A percentile compares a stretch with the other conserved stretches of the same genome.
Evolutionary conservation across 2,888 invertebrate species (phyloP).

Genomic region (Lordiphosa andalusiaca): DNA sequence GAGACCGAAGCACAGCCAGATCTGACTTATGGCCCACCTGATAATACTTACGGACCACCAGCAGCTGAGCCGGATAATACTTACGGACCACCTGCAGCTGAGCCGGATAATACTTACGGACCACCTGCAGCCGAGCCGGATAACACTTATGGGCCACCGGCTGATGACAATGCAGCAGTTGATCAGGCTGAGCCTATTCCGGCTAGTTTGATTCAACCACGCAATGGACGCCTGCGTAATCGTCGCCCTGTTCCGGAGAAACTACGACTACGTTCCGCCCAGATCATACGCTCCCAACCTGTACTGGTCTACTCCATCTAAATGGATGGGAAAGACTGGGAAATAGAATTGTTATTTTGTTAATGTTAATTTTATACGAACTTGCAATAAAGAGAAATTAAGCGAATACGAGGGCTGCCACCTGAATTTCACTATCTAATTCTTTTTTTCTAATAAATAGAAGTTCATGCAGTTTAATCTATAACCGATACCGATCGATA

Average conservation of each 20-base stretch:
- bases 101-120: constrained; percentile 64
- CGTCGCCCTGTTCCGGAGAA: constrained; percentile 52
- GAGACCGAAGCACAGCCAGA: constrained; percentile 70
- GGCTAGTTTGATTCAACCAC: constrained; percentile 60
- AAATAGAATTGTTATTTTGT: neutral
- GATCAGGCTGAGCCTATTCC: constrained; percentile 47
- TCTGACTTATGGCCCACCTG: constrained; percentile 61
- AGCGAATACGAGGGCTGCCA: too few relatives aligned
- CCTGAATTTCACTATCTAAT: too few relatives aligned
- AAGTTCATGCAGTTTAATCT: too few relatives aligned
- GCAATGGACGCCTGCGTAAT: constrained; percentile 50
- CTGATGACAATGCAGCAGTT: constrained; percentile 15
- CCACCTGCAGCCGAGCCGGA: constrained; percentile 44
- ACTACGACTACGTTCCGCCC: constrained; percentile 53
- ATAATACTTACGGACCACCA: constrained; percentile 48
- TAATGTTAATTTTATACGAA: neutral
- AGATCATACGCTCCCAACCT: constrained; percentile 65
- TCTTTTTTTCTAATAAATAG: too few relatives aligned
- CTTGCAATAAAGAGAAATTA: neutral
- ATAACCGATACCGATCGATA: too few relatives aligned
- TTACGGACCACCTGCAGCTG: constrained; percentile 54
- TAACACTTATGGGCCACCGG: constrained; percentile 32
- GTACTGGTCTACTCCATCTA: constrained; percentile 67
- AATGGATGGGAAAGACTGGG: neutral
- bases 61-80: constrained; percentile 56